Percentiles rank a stretch among this genome's conserved stretches.
Conservation (phyloP, 2,888 invertebrate genomes). For the Chouioia cunea region DNA sequence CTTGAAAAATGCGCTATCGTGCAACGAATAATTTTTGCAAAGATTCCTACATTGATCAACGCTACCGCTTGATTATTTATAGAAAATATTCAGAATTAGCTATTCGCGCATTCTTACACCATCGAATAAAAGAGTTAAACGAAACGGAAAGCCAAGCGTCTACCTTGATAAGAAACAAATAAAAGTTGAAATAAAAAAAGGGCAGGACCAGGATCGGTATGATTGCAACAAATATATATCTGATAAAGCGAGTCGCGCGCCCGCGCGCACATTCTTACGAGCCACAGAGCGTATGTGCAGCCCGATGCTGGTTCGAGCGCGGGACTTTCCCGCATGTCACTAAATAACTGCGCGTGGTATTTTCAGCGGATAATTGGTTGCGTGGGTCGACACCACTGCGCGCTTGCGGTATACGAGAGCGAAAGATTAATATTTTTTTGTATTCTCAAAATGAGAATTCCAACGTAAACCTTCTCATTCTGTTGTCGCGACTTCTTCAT, state of each 20-base stretch:
- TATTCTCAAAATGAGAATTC: conserved; percentile 49
- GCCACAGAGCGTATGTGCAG: no score
- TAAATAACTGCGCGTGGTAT: conserved; percentile 52
- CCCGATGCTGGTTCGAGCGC: not conserved
- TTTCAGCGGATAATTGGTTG: conserved; percentile 54
- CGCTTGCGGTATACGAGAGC: conserved; percentile 4
- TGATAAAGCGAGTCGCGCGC: conserved; percentile 29
- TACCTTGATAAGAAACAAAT: no score
- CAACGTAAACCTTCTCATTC: conserved; percentile 48
- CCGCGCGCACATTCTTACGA: conserved; percentile 37
- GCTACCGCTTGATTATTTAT: no score
- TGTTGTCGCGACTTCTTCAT: conserved; percentile 34
- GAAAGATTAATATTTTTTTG: conserved; percentile 55
- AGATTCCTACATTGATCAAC: no score
- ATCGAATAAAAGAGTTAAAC: no score
- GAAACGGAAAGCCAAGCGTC: no score
- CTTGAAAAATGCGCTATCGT: no score
- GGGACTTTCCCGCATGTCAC: conserved; percentile 49
- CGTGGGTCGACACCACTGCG: conserved; percentile 47
- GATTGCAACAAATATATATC: conserved; percentile 30
- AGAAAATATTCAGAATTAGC: no score
- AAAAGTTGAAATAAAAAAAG: no score
- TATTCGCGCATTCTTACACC: no score
- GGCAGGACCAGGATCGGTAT: not conserved
- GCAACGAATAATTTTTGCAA: no score